Conservation (phyloP, 1,140 invertebrate species). For the Grapholita molesta region DNA sequence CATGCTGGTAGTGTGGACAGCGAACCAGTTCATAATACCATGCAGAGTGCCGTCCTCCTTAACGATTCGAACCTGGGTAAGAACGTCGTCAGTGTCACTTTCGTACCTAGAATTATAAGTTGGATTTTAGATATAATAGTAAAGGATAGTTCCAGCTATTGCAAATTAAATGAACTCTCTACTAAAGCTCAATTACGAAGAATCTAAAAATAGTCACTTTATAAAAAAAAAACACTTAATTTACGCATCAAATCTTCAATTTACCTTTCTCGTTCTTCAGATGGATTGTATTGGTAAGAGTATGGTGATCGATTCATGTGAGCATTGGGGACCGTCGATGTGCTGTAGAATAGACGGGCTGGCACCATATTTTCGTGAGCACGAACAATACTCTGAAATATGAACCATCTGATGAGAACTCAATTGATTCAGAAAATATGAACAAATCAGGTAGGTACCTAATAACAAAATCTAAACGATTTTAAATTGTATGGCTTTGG, state of each 20-base stretch:
- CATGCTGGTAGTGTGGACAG: slow-evolving; percentile 96
- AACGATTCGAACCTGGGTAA: slow-evolving; percentile 90
- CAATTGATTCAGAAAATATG: neutral
- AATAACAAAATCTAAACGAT: too few relatives aligned
- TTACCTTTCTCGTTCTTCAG: slow-evolving; percentile 86
- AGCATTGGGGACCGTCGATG: slow-evolving; percentile 84
- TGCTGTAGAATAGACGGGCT: slow-evolving; percentile 83
- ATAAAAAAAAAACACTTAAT: too few relatives aligned
- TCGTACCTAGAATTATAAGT: slow-evolving; percentile 82
- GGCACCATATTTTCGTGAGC: slow-evolving; percentile 87
- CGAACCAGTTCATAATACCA: slow-evolving; percentile 94
- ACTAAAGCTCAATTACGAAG: neutral
- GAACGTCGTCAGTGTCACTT: slow-evolving; percentile 88
- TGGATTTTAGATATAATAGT: too few relatives aligned
- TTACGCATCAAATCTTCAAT: too few relatives aligned
- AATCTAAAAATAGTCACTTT: too few relatives aligned
- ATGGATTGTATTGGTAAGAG: slow-evolving; percentile 91
- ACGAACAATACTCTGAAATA: slow-evolving; percentile 85
- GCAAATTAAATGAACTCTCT: too few relatives aligned
- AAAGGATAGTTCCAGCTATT: too few relatives aligned
- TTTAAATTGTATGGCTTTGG: too few relatives aligned
- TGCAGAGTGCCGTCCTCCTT: slow-evolving; percentile 79
- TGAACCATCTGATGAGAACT: neutral
- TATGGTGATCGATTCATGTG: slow-evolving; percentile 95
- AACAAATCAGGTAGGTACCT: neutral